These are phyloP conservation scores for Anastrepha obliqua DNA, from an alignment of 1,140 invertebrate species.

Conservation along the genomic window DNA sequence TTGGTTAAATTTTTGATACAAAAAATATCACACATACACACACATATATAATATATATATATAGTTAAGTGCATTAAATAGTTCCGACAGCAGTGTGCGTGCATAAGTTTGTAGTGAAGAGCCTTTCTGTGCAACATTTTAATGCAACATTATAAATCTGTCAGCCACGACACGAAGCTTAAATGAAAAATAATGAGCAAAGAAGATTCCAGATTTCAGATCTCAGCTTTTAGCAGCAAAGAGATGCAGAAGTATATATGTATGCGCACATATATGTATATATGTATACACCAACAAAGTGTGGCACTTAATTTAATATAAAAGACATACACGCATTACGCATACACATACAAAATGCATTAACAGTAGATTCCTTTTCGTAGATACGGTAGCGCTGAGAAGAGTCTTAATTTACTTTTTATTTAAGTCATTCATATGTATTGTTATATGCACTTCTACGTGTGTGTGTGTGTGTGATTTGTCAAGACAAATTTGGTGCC, in stretches of 20 bases:
- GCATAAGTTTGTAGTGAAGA: neutral
- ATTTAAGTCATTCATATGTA: neutral
- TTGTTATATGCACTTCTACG: neutral
- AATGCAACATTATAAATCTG: constrained; percentile 46
- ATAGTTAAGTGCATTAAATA: neutral
- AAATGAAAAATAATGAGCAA: constrained; percentile 43
- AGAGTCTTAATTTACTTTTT: constrained; percentile 11
- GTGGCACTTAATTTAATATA: too few species aligned
- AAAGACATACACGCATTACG: neutral
- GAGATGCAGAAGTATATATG: neutral
- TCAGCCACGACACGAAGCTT: constrained; percentile 32
- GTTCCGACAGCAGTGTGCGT: neutral
- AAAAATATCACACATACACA: neutral
- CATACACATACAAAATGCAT: neutral
- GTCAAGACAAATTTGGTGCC: constrained; percentile 16
- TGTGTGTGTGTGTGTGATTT: neutral
- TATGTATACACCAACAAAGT: neutral
- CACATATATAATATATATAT: neutral
- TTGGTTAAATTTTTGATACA: neutral
- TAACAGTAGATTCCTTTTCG: neutral
- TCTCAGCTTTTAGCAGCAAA: constrained; percentile 2
- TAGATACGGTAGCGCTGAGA: neutral
- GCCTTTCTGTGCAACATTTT: constrained; percentile 17
- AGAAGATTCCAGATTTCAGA: constrained; percentile 43
- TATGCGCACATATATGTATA: neutral